Evolutionary conservation across 2,797 vertebrate genomes (phyloP).

Genomic region (Bovichtus variegatus): DNA sequence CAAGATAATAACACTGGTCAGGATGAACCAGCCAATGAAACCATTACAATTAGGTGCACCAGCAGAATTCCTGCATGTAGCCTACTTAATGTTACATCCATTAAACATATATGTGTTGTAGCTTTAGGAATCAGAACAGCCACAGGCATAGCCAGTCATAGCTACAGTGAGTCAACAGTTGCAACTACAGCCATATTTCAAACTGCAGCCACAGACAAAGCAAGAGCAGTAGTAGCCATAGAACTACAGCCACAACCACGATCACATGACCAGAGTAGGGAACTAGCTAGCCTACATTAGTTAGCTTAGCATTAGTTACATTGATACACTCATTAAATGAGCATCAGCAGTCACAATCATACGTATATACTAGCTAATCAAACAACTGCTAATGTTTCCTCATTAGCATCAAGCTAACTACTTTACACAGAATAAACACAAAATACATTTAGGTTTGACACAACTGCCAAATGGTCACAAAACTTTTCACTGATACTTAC

Average conservation of each 20-base stretch:
- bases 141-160: background rate
- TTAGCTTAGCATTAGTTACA: conserved; percentile 14
- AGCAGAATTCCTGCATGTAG: background rate
- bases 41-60: background rate
- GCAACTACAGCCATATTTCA: background rate
- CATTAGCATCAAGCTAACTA: background rate
- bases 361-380: background rate
- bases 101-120: background rate
- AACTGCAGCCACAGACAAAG: background rate
- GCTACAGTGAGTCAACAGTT: background rate
- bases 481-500: background rate
- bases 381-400: background rate
- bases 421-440: background rate
- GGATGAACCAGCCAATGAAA: background rate
- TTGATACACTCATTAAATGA: background rate
- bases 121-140: background rate
- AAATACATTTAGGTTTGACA: background rate
- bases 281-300: background rate
- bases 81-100: background rate
- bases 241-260: background rate
- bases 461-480: background rate
- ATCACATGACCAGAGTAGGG: background rate
- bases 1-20: background rate
- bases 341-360: background rate
- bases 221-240: background rate